These are phyloP conservation scores for Rhagophthalmus giganteus DNA, from an alignment of 2,888 invertebrate species.

Conservation along the genomic window DNA sequence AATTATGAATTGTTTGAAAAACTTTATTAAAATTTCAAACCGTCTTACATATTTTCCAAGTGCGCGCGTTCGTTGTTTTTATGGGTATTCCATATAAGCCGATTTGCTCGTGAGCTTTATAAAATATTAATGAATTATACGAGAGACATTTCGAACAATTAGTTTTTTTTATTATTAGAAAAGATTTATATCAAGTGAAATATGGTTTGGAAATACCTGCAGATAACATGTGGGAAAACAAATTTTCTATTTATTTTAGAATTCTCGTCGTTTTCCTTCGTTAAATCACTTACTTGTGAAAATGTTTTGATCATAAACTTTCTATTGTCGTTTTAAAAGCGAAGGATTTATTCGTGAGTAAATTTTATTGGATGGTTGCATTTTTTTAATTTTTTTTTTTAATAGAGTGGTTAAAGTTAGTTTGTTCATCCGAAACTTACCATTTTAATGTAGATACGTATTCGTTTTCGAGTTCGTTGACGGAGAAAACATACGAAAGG, in stretches of 20 bases:
- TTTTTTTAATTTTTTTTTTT: too few relatives aligned
- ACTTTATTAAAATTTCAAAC: constrained; percentile 24
- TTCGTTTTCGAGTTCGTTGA: too few relatives aligned
- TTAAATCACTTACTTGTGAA: background rate
- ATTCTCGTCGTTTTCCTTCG: background rate
- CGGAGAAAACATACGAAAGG: constrained; percentile 4
- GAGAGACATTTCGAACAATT: too few relatives aligned
- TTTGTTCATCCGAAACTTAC: too few relatives aligned
- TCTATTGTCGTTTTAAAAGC: constrained; percentile 8
- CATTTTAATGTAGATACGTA: too few relatives aligned
- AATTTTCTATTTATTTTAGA: constrained; percentile 10
- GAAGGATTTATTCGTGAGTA: constrained; percentile 10
- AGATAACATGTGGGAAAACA: constrained; percentile 15
- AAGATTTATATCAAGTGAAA: too few relatives aligned
- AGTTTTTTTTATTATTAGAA: too few relatives aligned
- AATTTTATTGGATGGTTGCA: constrained; percentile 8
- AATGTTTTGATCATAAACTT: background rate
- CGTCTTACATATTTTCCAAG: constrained; percentile 6
- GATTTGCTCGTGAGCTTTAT: constrained; percentile 15
- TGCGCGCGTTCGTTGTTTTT: constrained; percentile 2
- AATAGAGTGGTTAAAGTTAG: too few relatives aligned
- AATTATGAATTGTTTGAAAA: constrained; percentile 31
- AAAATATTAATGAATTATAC: constrained; percentile 24
- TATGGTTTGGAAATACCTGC: constrained; percentile 1
- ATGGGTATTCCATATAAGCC: constrained; percentile 21